phyloP scores from a whole-genome alignment of 1,140 invertebrate genomes.

The Drosophila carrolli region DNA sequence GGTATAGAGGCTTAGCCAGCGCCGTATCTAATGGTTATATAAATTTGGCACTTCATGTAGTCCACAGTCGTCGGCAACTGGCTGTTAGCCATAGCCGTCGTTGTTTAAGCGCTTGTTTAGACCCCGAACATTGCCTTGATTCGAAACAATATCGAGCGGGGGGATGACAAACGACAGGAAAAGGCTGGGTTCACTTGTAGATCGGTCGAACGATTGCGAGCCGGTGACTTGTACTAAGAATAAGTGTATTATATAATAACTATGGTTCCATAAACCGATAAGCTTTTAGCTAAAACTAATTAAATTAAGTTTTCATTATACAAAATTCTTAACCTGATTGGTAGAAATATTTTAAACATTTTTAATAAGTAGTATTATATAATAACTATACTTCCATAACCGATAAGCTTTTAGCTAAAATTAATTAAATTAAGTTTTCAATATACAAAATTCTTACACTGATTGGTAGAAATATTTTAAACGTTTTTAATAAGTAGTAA shows the following conservation, averaged over 20 bases:
- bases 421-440: not conserved
- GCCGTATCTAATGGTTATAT: conserved; percentile 72
- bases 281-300: not conserved
- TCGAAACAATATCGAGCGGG: conserved; percentile 44
- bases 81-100: conserved; percentile 28
- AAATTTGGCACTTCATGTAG: conserved; percentile 75
- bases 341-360: too few species aligned
- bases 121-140: conserved; percentile 44
- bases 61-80: conserved; percentile 24
- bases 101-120: conserved; percentile 50
- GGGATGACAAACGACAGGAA: conserved; percentile 51
- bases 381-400: conserved; percentile 17
- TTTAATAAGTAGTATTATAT: conserved; percentile 37
- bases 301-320: not conserved
- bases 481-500: too few species aligned
- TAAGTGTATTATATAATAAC: conserved; percentile 44
- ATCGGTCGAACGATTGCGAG: conserved; percentile 34
- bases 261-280: conserved; percentile 5
- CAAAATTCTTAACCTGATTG: not conserved
- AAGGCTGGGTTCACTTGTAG: conserved; percentile 57
- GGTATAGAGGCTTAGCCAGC: conserved; percentile 32
- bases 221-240: conserved; percentile 28
- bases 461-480: too few species aligned
- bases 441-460: not conserved
- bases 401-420: not conserved